Percentiles rank a stretch among this genome's conserved stretches.
These are phyloP conservation scores for Syrrhaptes paradoxus DNA, from an alignment of 2,113 vertebrate genomes.

Conservation along the genomic window DNA sequence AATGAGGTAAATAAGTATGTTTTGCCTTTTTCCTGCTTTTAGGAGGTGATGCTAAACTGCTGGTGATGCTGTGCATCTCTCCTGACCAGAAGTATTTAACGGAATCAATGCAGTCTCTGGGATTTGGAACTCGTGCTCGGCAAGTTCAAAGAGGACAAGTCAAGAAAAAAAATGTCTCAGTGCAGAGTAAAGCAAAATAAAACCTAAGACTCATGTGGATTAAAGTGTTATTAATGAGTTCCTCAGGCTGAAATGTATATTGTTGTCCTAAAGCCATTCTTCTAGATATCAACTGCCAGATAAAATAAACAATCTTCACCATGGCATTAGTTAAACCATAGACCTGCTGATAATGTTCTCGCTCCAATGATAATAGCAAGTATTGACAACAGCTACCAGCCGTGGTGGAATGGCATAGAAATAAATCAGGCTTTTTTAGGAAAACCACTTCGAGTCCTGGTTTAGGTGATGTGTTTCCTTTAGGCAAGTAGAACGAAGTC, in stretches of 20 bases:
- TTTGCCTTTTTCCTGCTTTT: neutral
- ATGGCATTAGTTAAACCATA: neutral
- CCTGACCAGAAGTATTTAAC: constrained; percentile 79
- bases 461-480: neutral
- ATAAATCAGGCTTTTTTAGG: neutral
- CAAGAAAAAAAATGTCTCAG: constrained; percentile 60
- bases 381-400: neutral
- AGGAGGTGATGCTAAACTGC: constrained; percentile 87
- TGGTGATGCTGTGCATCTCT: constrained; percentile 86
- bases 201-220: constrained; percentile 7
- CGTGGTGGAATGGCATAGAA: neutral
- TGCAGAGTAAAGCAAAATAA: constrained; percentile 39
- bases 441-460: neutral
- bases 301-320: constrained; percentile 26
- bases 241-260: neutral
- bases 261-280: neutral
- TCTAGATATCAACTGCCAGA: neutral
- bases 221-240: constrained; percentile 18
- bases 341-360: neutral
- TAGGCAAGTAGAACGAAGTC: neutral
- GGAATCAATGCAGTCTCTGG: constrained; percentile 83
- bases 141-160: constrained; percentile 77
- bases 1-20: neutral
- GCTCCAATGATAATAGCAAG: neutral
- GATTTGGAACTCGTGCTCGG: constrained; percentile 77